These are phyloP conservation scores for Brachystomella parvula DNA, from an alignment of 1,140 invertebrate species.

Conservation along the genomic window DNA sequence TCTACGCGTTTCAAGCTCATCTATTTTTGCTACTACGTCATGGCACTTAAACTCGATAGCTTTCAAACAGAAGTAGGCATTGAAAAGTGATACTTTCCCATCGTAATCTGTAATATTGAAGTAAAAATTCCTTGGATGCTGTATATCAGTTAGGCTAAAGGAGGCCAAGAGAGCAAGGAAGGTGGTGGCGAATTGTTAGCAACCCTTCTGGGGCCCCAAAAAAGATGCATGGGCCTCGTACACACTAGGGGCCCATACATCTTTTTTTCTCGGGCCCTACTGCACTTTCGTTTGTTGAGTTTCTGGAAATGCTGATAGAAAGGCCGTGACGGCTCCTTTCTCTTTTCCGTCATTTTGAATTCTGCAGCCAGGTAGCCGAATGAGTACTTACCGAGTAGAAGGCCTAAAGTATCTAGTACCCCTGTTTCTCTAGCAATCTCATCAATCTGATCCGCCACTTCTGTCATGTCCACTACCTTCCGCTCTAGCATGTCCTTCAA, in stretches of 20 bases:
- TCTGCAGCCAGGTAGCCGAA: conserved; percentile 14
- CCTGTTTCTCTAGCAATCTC: conserved; percentile 1
- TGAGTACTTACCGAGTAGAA: conserved; percentile 7
- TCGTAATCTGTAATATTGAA: background rate
- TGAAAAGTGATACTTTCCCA: background rate
- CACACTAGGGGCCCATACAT: no score
- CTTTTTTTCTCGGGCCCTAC: no score
- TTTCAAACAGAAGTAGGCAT: conserved; percentile 15
- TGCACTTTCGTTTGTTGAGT: no score
- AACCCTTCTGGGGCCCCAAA: background rate
- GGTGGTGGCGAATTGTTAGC: background rate
- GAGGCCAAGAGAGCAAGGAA: no score
- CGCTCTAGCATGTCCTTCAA: background rate
- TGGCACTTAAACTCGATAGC: no score
- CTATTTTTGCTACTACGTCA: no score
- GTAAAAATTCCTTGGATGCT: no score
- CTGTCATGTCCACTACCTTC: background rate
- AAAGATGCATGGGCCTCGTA: background rate
- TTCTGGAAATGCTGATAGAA: no score
- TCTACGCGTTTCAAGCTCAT: no score
- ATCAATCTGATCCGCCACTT: conserved; percentile 6
- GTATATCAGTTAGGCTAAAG: no score
- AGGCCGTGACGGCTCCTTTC: no score
- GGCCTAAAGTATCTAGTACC: background rate
- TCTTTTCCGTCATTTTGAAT: no score